Base-by-base conservation (phyloP, 2,113 vertebrate genomes). In the Rhinogobius similis region DNA sequence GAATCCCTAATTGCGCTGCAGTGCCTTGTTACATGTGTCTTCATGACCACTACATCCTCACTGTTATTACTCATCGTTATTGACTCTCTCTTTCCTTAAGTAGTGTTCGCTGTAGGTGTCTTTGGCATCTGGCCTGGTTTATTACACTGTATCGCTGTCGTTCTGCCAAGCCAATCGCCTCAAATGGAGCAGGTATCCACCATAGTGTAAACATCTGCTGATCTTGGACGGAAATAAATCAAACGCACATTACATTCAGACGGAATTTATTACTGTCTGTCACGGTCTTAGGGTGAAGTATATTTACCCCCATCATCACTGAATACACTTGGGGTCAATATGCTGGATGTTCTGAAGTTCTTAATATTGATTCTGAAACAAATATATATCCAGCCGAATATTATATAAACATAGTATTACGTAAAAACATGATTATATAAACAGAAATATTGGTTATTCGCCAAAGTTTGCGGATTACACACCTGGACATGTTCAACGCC, bases 101-200 rank as follows among this genome's bases (percentile, higher is more conserved):
- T 61, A 61, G 18, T 36, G 16, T 20, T 32, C 32, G 24, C 16
- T 61, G 27, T 36, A 61, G 58, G 58, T 61, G 58, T 61, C 58
- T 61, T n/a, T 61, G 29, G 58, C 58, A 36, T 61, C 14, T 12
- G 58, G 29, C 58, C 29, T 26, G 9, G 7, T 61, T 29, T 20
- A 61, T 61, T 26, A 14, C 52, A 26, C 4, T 36, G 58, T 61
- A n/a, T 36, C 12, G 29, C 18, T 32, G 29, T 29, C 18, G 1
- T 36, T n/a, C 18, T 29, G 29, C 58, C 58, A 61, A 61, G 27
- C 18, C 18, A 36, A 61, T 36, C 29, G 38, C 18, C 58, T 36
- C 18, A 3, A 4, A 8, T 9, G 18, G 29, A 61, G 27, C 58
- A 32, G 27, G 27, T 20, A 36, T 61, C 52, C 26, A 27, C 26